A percentile compares a stretch with the other conserved stretches of the same genome.
Evolutionary conservation across 2,888 invertebrate species (phyloP).

Genomic region (Epiblema foenella): DNA sequence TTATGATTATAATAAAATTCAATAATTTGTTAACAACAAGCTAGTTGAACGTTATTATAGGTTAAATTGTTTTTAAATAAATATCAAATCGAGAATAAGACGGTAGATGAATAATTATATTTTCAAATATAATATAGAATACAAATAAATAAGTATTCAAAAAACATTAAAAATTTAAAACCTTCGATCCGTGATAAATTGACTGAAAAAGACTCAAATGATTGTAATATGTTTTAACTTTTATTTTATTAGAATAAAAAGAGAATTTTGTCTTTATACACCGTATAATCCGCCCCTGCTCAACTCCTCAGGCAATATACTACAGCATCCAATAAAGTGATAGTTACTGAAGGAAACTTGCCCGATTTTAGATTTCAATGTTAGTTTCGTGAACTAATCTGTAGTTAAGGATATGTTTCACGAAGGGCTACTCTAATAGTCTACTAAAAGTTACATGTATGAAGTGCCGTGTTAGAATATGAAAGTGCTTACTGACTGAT

Average conservation of each 20-base stretch:
- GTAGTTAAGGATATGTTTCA: conserved; percentile 1
- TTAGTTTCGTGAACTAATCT: conserved; percentile 37
- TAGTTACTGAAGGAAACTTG: conserved; percentile 34
- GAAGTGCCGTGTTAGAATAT: too few relatives aligned
- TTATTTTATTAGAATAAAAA: background rate
- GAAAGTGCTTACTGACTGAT: too few relatives aligned
- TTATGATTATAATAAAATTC: background rate
- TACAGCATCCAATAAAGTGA: conserved; percentile 37
- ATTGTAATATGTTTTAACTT: background rate
- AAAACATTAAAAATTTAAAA: background rate
- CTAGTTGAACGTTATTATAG: background rate
- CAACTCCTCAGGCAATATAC: conserved; percentile 8
- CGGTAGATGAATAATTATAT: too few relatives aligned
- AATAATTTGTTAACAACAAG: background rate
- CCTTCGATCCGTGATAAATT: background rate
- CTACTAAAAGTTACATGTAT: background rate
- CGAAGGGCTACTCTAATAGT: background rate
- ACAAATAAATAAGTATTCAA: background rate
- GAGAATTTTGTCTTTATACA: background rate
- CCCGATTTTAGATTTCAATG: conserved; percentile 39
- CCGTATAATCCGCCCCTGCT: conserved; percentile 14
- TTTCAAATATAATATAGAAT: too few relatives aligned
- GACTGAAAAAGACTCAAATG: background rate
- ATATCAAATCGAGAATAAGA: too few relatives aligned
- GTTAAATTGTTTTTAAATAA: too few relatives aligned